phyloP scores from a whole-genome alignment of 2,888 invertebrate genomes.

The Brenthis hecate region DNA sequence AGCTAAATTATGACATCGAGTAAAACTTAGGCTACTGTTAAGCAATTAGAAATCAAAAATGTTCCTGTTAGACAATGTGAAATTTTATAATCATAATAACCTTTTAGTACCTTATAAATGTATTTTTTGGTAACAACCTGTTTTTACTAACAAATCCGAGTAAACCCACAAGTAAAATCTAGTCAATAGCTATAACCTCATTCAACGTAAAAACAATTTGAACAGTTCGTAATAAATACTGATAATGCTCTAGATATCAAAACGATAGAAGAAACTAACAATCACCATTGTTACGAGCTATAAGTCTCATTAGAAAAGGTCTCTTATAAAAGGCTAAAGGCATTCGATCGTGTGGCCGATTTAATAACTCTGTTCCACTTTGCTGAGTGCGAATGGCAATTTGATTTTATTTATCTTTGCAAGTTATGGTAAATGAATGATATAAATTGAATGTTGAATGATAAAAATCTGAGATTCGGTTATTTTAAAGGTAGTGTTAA shows the following conservation, averaged over 20 bases:
- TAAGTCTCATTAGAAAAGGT: constrained; percentile 25
- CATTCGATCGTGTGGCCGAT: constrained; percentile 7
- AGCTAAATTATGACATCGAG: too few species aligned
- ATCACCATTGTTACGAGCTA: constrained; percentile 16
- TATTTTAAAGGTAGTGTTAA: too few species aligned
- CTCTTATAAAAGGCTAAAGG: constrained; percentile 6
- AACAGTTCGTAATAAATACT: background rate
- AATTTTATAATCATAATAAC: too few species aligned
- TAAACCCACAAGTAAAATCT: background rate
- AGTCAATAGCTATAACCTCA: background rate
- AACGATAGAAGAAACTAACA: constrained; percentile 17
- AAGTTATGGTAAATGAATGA: background rate
- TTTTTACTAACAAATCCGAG: too few species aligned
- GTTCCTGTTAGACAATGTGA: too few species aligned
- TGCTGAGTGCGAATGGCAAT: background rate
- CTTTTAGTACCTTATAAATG: too few species aligned
- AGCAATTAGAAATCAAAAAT: too few species aligned
- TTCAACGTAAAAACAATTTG: background rate
- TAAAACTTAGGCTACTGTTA: too few species aligned
- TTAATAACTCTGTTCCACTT: constrained; percentile 22
- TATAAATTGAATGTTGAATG: too few species aligned
- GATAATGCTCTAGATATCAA: background rate
- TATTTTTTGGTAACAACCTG: too few species aligned
- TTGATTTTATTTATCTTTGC: background rate
- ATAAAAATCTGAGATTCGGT: too few species aligned